Evolutionary conservation across 2,113 vertebrate species (phyloP).

Genomic region (Callionymus lyra): DNA sequence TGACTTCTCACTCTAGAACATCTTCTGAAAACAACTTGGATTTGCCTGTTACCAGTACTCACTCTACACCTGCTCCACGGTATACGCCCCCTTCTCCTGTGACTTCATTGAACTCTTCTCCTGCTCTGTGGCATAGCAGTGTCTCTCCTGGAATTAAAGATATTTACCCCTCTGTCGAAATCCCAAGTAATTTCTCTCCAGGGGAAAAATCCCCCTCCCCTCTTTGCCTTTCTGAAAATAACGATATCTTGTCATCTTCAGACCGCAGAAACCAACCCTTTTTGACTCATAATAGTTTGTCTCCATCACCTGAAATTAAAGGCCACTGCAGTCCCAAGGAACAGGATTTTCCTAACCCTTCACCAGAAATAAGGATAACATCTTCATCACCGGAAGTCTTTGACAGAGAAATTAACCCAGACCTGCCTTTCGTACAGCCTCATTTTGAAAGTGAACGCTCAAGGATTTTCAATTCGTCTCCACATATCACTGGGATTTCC

Average conservation of each 20-base stretch:
- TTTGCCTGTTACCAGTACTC: conserved; percentile 14
- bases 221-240: conserved; percentile 8
- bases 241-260: conserved; percentile 10
- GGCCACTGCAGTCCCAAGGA: conserved; percentile 23
- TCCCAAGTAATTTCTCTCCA: conserved; percentile 11
- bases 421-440: conserved; percentile 16
- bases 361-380: conserved; percentile 56
- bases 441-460: conserved; percentile 10
- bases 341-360: conserved; percentile 28
- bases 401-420: conserved; percentile 14
- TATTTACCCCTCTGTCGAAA: conserved; percentile 17
- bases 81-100: conserved; percentile 44
- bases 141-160: conserved; percentile 24
- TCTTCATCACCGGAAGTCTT: conserved; percentile 41
- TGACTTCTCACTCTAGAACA: conserved; percentile 8
- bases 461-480: conserved; percentile 32
- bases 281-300: conserved; percentile 28
- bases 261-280: conserved; percentile 13
- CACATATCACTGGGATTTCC: conserved; percentile 45
- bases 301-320: conserved; percentile 30
- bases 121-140: conserved; percentile 15
- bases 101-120: conserved; percentile 25
- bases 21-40: conserved; percentile 17
- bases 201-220: conserved; percentile 23
- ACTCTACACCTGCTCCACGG: conserved; percentile 30